Conservation (phyloP, 1,140 invertebrate species). For the Orchesella cincta region DNA sequence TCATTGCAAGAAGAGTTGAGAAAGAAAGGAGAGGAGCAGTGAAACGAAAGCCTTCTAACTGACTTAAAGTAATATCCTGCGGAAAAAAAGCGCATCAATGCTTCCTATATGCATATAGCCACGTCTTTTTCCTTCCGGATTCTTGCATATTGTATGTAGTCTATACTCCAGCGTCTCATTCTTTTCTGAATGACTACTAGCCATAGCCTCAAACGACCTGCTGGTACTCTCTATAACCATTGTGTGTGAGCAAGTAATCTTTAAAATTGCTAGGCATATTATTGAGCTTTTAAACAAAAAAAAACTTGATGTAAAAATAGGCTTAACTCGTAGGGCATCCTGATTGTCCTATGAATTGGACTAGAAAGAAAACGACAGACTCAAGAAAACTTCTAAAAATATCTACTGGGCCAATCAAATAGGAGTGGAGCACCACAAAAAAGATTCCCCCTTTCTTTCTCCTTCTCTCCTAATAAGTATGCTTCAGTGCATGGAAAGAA, state of each 20-base stretch:
- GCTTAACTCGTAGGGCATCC: not conserved
- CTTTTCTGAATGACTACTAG: not conserved
- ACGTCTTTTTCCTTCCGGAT: not conserved
- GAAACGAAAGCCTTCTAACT: not conserved
- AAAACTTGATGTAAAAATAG: not conserved
- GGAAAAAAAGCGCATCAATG: not conserved
- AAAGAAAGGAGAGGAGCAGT: not conserved
- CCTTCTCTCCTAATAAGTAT: constrained; percentile 7
- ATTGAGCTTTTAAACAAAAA: constrained; percentile 12
- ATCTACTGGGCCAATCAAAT: not conserved
- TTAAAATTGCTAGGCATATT: constrained; percentile 6
- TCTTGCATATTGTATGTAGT: constrained; percentile 1
- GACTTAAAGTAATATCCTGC: constrained; percentile 3
- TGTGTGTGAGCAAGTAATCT: constrained; percentile 11
- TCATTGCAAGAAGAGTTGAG: not conserved
- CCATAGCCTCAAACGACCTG: constrained; percentile 10
- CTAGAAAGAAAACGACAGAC: not conserved
- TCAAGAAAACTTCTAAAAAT: not conserved
- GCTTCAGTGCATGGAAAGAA: constrained; percentile 17
- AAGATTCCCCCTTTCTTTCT: not conserved
- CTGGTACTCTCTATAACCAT: not conserved
- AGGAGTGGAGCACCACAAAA: not conserved
- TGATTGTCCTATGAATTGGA: not conserved
- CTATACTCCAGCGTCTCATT: not conserved
- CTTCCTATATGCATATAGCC: not conserved